Evolutionary conservation across 2,113 vertebrate species (phyloP), one percentile per base, ranked within the genome.

Genomic region (Potamarius usumacintae): DNA sequence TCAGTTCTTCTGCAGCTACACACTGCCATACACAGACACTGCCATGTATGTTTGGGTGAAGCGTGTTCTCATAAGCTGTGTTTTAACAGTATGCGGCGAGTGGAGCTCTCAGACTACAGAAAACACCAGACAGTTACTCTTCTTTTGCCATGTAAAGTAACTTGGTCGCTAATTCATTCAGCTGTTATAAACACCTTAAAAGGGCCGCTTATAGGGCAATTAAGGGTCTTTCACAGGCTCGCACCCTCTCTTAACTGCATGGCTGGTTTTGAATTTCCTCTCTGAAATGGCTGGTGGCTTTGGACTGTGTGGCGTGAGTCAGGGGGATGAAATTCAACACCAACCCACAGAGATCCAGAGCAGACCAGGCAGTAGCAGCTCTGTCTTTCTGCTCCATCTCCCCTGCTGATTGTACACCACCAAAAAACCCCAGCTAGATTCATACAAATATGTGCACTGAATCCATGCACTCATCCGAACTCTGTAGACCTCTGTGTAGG

Each of bases 141-240:
- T 34, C 30, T 5, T 62, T 62, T 48, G 34, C 8, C 55, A 57
- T 20, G 18, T 30, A 48, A 25, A 42, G 27, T 82, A 17, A 42
- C 10, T 25, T 14, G 8, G 17, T 12, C 5, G 11, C 48, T 82
- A 62, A 62, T 82, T 42, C 30, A 14, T 82, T 30, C 79, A 81
- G 78, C 78, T 81, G 78, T 82, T 53, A 90, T 90, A 90, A 93
- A 92, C 87, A 85, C 80, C 74, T 18, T 27, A 52, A 89, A 93
- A 80, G 78, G 60, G 74, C 85, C 92, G 80, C 62, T 93, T 92
- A 92, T 87, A 92, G 83, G 7, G 48, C 89, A 91, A 93, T 94
- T 90, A 91, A 80, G 89, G 85, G 62, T 88, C 76, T 55, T 53
- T 77, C 11, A 86, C 83, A 88, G 53, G 62, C 88, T 85, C 72